Evolutionary conservation across 2,888 invertebrate genomes (phyloP).

Genomic region (Enoplolaimus lenunculus): DNA sequence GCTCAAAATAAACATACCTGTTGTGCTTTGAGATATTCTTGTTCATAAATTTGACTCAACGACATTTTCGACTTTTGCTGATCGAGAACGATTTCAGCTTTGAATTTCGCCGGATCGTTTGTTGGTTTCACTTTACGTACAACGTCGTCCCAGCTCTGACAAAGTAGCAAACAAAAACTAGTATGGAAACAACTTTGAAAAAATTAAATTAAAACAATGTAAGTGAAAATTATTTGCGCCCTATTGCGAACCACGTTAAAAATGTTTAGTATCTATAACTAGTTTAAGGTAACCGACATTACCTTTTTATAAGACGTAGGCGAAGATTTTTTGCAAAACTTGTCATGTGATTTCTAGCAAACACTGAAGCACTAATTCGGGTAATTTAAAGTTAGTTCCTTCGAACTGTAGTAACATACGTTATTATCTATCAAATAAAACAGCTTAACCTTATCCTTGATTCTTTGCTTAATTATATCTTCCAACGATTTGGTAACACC

Average conservation of each 20-base stretch:
- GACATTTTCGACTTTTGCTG: constrained; percentile 86
- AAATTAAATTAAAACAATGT: neutral
- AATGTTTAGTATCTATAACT: no score
- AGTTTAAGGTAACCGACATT: no score
- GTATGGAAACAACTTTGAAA: neutral
- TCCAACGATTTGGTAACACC: constrained; percentile 72
- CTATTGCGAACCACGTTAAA: neutral
- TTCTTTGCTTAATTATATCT: constrained; percentile 73
- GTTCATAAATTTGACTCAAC: constrained; percentile 80
- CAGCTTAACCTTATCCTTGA: constrained; percentile 60
- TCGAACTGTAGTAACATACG: no score
- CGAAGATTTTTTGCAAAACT: no score
- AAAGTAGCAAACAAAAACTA: constrained; percentile 8
- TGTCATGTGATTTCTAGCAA: no score
- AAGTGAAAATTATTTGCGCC: neutral
- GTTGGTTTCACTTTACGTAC: constrained; percentile 67
- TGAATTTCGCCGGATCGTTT: constrained; percentile 65
- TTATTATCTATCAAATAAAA: no score
- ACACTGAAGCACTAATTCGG: no score
- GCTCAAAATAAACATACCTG: constrained; percentile 41
- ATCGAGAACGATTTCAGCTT: constrained; percentile 70
- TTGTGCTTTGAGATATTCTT: constrained; percentile 45
- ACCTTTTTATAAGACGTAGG: no score
- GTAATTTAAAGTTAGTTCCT: no score
- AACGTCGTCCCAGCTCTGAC: constrained; percentile 86